Evolutionary conservation across 2,888 invertebrate species (phyloP), one percentile per base, ranked within the genome.

Genomic region (Trissolcus brochymenae): DNA sequence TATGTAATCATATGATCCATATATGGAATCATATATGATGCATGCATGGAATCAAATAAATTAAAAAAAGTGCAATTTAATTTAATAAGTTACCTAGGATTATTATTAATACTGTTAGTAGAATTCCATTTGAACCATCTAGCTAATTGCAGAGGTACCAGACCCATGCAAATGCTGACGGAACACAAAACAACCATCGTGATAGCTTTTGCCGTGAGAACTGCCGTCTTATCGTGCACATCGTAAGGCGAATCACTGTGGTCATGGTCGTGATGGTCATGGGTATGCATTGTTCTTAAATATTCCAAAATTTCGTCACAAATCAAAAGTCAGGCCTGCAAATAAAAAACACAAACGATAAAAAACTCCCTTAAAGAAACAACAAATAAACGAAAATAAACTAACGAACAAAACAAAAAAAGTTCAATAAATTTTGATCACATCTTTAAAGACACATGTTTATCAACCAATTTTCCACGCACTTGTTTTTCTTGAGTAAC

Each of bases 151-250:
- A 95, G 90, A 0, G 97, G 96, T 25, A 93, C 85, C 6, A 94
- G 89, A 53, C 97, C 97, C 83, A 95, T 93, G 16, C 93, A 85
- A 85, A 95, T 92, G 50, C 96, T 95, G 17, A 94, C 93, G 68
- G 91, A 87, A 84, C 96, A 94, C 14, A 97, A 91, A 25, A 94
- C 93, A 50, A 91, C 90, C 94, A 97, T 95, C 1, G 96, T 93
- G 4, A 95, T 92, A 17, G 92, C 91, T 89, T 97, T 97, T 14
- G 96, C 95, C 40, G 92, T 82, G 17, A 94, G 86, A 7, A 93
- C 90, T 4, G 90, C 90, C 66, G 67, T 81, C 81, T 87, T 84
- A 85, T 7, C n/a, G 17, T 56, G 40, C 9, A 19, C 17, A 1
- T 6, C 60, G 2, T 6, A 46, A 14, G 35, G 13, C 35, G 25